Base-by-base conservation (phyloP, 2,888 invertebrate genomes). In the Nezara viridula region DNA sequence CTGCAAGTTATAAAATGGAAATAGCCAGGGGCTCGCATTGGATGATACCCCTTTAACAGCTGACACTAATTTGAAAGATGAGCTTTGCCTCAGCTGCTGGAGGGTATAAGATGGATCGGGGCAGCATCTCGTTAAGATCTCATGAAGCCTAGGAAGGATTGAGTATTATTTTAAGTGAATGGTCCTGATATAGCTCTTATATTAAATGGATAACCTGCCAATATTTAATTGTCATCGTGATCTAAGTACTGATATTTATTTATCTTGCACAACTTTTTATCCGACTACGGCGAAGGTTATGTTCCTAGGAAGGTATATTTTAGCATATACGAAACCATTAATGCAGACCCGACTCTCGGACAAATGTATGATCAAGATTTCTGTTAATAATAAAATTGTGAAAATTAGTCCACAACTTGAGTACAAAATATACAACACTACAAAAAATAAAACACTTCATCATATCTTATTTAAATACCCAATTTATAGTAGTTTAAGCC, bases 11-110 rank as follows among this genome's bases (percentile, higher is more conserved):
- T 27, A 32, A 73, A 73, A 73, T 73, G 32, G 14, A 73, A 37
- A 73, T 73, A 37, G 66, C 32, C 32, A 19, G 12, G 19, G 66
- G 66, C 37, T 19, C 19, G 37, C 37, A 19, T 0, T 2, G 32
- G 66, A 73, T 19, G 66, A 73, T 32, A 73, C 19, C 66, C 37
- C 66, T 37, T 32, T 73, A 73, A 73, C 5, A 19, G 32, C 66
- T 73, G 66, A 73, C 66, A 37, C 66, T 73, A 73, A 73, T 73
- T 73, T 73, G 66, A 73, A 73, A 73, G 66, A 73, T 37, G 66
- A 73, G 66, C 66, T 37, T 37, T 19, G 37, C 7, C 66, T 9
- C 66, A 37, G 16, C 66, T 73, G 37, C 66, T 60, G 9, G 37
- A 37, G 32, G 66, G 19, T 4, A 21, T 19, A 21, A 37, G 66